Evolutionary conservation across 2,113 vertebrate genomes (phyloP), one percentile per base, ranked within the genome.

Genomic region (Megalops atlanticus): DNA sequence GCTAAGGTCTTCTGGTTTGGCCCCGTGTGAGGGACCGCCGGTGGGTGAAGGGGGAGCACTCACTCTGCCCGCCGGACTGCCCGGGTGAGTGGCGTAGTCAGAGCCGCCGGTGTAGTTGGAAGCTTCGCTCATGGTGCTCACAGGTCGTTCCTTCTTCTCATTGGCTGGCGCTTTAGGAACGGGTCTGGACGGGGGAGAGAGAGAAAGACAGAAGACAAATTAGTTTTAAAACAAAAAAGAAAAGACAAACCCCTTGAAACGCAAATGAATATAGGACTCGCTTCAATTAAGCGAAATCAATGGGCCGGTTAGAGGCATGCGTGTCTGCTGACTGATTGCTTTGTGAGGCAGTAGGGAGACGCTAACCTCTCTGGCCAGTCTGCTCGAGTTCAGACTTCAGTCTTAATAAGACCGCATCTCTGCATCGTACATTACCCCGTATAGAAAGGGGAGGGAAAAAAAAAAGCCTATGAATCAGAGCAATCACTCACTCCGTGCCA

Each of bases 81-180:
- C 88, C 21, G 95, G 93, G 89, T 96, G 95, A 68, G 89, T 89
- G 14, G 94, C 87, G 31, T 95, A 94, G 91, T 97, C 96, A 10
- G 96, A 95, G 90, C 74, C 92, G 87, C 91, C 91, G 0, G 93
- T 96, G 91, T 96, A 96, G 93, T 96, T 98, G 77, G 95, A 94
- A 83, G 95, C 95, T 91, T 99, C 98, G 76, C 95, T 97, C 89
- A 96, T 95, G 94, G 95, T 93, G 94, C 94, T 97, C 78, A 94
- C 73, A 33, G 96, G 93, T 74, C 94, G 93, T 40, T 97, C 96
- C 90, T 97, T 98, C 89, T 96, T 97, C 84, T 98, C 98, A 91
- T 96, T 95, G 77, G 93, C n/a, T 24, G 68, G 47, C 24, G 45
- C 95, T 90, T 96, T 92, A 81, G 94, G 88, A 83, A 94, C 92